phyloP scores from a whole-genome alignment of 1,140 invertebrate species.

The roundworm (Caenorhabditis elegans) region DNA sequence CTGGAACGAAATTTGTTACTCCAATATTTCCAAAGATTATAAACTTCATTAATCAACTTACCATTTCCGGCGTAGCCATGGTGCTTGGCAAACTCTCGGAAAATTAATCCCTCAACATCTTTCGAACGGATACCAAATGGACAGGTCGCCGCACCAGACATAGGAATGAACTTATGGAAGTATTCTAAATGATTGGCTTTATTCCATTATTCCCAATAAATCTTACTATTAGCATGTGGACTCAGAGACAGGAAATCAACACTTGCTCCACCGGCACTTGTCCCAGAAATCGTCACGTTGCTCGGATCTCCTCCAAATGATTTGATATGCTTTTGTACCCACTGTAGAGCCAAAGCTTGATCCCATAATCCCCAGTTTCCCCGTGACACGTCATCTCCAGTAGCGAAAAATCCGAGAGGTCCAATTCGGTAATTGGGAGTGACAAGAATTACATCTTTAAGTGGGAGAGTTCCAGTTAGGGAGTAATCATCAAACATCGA shows the following conservation, averaged over 20 bases:
- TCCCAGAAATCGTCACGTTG: slow-evolving; percentile 81
- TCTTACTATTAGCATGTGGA: not conserved
- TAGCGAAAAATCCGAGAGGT: slow-evolving; percentile 32
- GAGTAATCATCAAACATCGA: slow-evolving; percentile 14
- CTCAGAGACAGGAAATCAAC: slow-evolving; percentile 2
- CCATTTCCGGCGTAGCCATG: not conserved
- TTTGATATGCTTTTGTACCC: slow-evolving; percentile 90
- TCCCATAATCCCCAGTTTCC: slow-evolving; percentile 88
- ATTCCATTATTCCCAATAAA: not conserved
- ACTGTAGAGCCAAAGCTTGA: slow-evolving; percentile 78
- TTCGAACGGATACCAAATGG: slow-evolving; percentile 4
- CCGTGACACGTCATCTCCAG: slow-evolving; percentile 50
- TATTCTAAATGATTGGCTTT: slow-evolving; percentile 29
- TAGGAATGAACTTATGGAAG: slow-evolving; percentile 42
- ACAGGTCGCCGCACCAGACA: slow-evolving; percentile 28
- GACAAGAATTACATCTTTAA: slow-evolving; percentile 39
- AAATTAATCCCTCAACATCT: not conserved
- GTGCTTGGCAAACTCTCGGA: not conserved
- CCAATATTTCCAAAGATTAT: no score
- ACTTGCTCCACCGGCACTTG: slow-evolving; percentile 23
- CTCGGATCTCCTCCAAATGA: no score
- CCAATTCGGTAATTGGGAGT: slow-evolving; percentile 42
- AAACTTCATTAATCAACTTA: not conserved
- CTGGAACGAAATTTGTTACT: not conserved
- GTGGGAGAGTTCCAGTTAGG: slow-evolving; percentile 8